A percentile compares a stretch with the other conserved stretches of the same genome.
phyloP scores from a whole-genome alignment of 2,797 vertebrate genomes.

The Holocentrus rufus region DNA sequence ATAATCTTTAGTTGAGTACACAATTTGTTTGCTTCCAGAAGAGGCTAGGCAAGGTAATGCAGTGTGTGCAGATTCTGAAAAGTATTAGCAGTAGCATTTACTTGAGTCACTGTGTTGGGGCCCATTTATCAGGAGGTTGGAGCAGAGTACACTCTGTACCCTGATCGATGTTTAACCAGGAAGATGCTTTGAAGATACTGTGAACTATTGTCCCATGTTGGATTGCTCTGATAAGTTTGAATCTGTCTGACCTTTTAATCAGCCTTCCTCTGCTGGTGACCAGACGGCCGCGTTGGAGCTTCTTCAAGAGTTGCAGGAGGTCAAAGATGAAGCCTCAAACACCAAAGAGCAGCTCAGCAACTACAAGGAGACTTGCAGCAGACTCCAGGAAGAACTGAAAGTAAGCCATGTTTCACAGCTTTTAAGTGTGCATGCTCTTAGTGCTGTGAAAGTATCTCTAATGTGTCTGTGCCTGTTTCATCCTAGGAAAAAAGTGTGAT shows the following conservation, averaged over 20 bases:
- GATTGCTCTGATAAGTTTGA: conserved; percentile 14
- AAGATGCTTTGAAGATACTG: neutral
- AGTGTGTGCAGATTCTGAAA: neutral
- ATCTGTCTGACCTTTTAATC: conserved; percentile 32
- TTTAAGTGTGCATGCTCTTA: neutral
- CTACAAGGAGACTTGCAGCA: conserved; percentile 83
- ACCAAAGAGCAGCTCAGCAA: conserved; percentile 84
- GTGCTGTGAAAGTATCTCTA: neutral
- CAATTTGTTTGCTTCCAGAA: too few relatives aligned
- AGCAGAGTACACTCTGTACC: neutral
- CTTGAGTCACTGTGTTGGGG: neutral
- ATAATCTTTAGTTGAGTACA: neutral
- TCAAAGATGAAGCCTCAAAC: conserved; percentile 78
- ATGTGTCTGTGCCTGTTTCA: conserved; percentile 14
- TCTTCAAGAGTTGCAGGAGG: conserved; percentile 75
- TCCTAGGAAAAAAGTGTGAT: conserved; percentile 70
- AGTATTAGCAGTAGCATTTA: neutral
- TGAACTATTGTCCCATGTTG: neutral
- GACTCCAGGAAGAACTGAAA: conserved; percentile 82
- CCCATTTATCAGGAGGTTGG: neutral
- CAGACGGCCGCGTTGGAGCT: conserved; percentile 45
- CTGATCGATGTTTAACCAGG: conserved; percentile 7
- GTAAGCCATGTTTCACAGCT: conserved; percentile 48
- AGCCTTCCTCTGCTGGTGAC: conserved; percentile 48
- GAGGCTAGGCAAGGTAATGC: too few relatives aligned